Conservation (phyloP, 2,113 vertebrate species). For the Seriola dumerili region DNA sequence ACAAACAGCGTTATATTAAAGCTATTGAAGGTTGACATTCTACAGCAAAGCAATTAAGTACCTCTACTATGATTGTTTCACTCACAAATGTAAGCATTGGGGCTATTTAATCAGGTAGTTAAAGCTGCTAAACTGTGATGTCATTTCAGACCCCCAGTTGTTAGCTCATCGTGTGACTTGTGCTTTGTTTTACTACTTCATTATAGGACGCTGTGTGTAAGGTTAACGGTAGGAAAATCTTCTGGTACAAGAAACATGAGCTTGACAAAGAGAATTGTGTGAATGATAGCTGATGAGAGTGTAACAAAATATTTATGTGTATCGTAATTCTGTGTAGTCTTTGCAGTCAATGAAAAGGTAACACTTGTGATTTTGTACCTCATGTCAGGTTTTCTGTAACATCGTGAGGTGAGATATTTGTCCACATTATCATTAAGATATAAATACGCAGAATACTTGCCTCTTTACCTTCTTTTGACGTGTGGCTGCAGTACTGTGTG, state of each 20-base stretch:
- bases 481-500: background rate
- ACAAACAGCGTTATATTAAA: slow-evolving; percentile 28
- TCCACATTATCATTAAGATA: slow-evolving; percentile 8
- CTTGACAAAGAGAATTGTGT: slow-evolving; percentile 33
- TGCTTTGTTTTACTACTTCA: slow-evolving; percentile 54
- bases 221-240: slow-evolving; percentile 21
- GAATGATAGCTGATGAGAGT: slow-evolving; percentile 49
- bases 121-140: slow-evolving; percentile 72
- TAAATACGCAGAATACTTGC: background rate
- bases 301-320: slow-evolving; percentile 55
- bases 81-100: slow-evolving; percentile 64
- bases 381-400: slow-evolving; percentile 22
- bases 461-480: background rate
- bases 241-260: slow-evolving; percentile 25
- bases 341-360: slow-evolving; percentile 53
- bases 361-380: slow-evolving; percentile 63
- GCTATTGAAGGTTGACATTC: slow-evolving; percentile 9
- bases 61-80: slow-evolving; percentile 44
- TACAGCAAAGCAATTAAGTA: slow-evolving; percentile 53
- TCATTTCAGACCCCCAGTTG: slow-evolving; percentile 38
- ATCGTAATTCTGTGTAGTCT: slow-evolving; percentile 56
- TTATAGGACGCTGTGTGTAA: slow-evolving; percentile 28
- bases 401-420: slow-evolving; percentile 2
- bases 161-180: slow-evolving; percentile 49
- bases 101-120: slow-evolving; percentile 78